Base-by-base conservation (phyloP, 2,888 invertebrate genomes). In the Antheraea assamensis region DNA sequence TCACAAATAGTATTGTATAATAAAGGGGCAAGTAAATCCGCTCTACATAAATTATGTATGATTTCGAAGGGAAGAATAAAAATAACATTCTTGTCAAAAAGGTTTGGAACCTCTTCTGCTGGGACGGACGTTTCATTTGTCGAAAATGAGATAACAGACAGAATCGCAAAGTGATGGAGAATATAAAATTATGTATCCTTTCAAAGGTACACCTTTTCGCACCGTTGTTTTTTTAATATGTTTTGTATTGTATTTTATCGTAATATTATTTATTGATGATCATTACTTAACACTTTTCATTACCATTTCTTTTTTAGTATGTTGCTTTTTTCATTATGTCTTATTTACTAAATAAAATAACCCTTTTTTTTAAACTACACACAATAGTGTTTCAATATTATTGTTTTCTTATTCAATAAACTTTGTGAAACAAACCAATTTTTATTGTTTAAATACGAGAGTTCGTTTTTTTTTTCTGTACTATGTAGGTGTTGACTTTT, bases 101-200 rank as follows among this genome's bases (percentile, higher is more conserved):
- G 61, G 61, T 64, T 30, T 64, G 17, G 27, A 64, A 30, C 30
- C 30, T 24, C 10, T 58, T 58, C 58, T 24, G 17, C 27, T 27
- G 30, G 61, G 61, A 15, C 61, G 61, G 61, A 64, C 61, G 30
- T 64, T 27, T 64, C 27, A 30, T 17, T 30, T 64, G 61, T 64
- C 30, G 17, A 30, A 64, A 30, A 64, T 27, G 17, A 64, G 61
- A 64, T 64, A 64, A 30, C 61, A 64, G 61, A 64, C 17, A 17
- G 61, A 64, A 64, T 64, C 27, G 61, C 27, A 64, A 64, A 64
- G 61, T 30, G 61, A 64, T 64, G 61, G 61, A 30, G 61, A 30
- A 64, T 30, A 64, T 64, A 64, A 64, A 27, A 64, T 64, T 64
- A 64, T 64, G 17, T 42, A 27, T 4, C 61, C 3, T 64, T 61